These are phyloP conservation scores for Heliconius aoede DNA, from an alignment of 2,888 invertebrate species.

Conservation along the genomic window DNA sequence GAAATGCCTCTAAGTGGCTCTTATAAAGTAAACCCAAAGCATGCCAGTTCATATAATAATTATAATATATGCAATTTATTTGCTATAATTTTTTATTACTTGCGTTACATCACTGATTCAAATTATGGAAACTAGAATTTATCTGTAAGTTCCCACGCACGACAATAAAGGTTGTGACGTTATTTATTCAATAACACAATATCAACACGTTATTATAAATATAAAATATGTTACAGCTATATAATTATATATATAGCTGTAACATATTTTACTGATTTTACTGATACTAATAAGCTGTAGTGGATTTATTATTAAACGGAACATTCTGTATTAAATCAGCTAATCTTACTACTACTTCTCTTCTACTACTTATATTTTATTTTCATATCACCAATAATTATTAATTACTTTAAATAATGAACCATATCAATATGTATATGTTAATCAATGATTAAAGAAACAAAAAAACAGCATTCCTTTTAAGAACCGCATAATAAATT, in stretches of 20 bases:
- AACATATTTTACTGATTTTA: too few species aligned
- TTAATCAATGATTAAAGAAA: not conserved
- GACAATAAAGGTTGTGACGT: slow-evolving; percentile 12
- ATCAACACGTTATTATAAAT: not conserved
- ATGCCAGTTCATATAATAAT: not conserved
- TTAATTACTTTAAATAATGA: not conserved
- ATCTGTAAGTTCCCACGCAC: slow-evolving; percentile 38
- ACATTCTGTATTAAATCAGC: too few species aligned
- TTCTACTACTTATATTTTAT: too few species aligned
- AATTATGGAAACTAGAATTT: slow-evolving; percentile 35
- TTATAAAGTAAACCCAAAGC: not conserved
- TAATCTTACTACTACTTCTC: too few species aligned
- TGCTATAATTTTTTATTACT: not conserved
- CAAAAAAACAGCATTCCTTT: not conserved
- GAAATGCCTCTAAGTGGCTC: too few species aligned
- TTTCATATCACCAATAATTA: not conserved
- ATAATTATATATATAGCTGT: not conserved
- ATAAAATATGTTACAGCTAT: not conserved
- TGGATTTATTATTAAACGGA: not conserved
- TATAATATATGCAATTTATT: not conserved
- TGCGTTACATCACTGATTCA: slow-evolving; percentile 23
- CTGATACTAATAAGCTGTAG: not conserved
- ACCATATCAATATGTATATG: not conserved
- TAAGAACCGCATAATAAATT: not conserved
- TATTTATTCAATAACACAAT: slow-evolving; percentile 12